Evolutionary conservation across 2,888 invertebrate species (phyloP).

Genomic region (Ennomos fuscantarius): DNA sequence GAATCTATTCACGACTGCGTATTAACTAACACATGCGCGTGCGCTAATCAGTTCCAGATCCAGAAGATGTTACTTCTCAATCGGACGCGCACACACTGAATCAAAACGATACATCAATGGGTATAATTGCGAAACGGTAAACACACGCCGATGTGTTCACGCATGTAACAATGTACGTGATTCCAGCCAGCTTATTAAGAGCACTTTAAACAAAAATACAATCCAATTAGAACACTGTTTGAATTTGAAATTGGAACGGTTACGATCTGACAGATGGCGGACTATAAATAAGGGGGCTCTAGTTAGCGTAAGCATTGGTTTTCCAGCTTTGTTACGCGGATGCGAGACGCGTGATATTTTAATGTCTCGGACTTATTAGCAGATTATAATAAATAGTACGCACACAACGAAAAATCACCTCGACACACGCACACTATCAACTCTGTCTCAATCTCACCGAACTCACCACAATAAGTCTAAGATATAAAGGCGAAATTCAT

Average conservation of each 20-base stretch:
- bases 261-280: constrained; percentile 80
- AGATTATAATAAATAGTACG: constrained; percentile 22
- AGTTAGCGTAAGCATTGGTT: constrained; percentile 64
- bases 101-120: constrained; percentile 76
- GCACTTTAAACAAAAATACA: constrained; percentile 82
- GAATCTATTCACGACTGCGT: constrained; percentile 73
- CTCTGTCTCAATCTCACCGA: neutral
- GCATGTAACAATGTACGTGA: constrained; percentile 78
- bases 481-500: neutral
- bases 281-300: constrained; percentile 77
- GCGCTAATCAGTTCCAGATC: constrained; percentile 80
- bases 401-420: neutral
- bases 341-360: constrained; percentile 64
- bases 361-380: constrained; percentile 67
- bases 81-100: constrained; percentile 59
- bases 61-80: constrained; percentile 72
- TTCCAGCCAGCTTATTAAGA: constrained; percentile 76
- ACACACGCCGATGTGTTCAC: constrained; percentile 77
- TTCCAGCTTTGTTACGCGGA: constrained; percentile 62
- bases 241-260: constrained; percentile 79
- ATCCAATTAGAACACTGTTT: constrained; percentile 81
- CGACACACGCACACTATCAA: constrained; percentile 8
- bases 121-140: constrained; percentile 81
- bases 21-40: constrained; percentile 72
- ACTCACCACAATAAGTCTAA: neutral